These are phyloP conservation scores for Cranoglanis bouderius DNA, from an alignment of 2,113 vertebrate genomes.

Conservation along the genomic window DNA sequence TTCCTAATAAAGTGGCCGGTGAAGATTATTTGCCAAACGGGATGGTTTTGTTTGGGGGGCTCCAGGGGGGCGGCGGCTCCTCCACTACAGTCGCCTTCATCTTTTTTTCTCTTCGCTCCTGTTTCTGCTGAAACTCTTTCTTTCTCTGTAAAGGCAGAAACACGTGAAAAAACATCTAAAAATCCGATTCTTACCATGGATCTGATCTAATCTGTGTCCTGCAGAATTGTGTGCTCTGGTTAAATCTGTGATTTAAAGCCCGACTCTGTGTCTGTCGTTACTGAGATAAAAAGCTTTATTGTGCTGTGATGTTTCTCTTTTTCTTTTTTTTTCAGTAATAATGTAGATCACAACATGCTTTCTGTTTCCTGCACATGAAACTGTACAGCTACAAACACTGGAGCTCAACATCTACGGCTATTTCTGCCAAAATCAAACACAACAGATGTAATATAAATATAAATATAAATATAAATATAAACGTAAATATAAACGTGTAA, in stretches of 20 bases:
- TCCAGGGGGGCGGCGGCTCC: conserved; percentile 82
- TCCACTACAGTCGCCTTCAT: conserved; percentile 66
- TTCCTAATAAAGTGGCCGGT: not conserved
- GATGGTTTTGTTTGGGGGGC: conserved; percentile 84
- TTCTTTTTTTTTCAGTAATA: not conserved
- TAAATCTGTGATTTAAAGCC: not conserved
- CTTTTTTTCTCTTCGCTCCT: conserved; percentile 75
- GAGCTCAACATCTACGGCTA: not conserved
- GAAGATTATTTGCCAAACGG: conserved; percentile 72
- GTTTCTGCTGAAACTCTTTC: conserved; percentile 78
- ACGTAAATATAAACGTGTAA: not conserved
- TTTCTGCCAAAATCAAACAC: not conserved
- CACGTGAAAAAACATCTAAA: not conserved
- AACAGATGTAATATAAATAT: too few species aligned
- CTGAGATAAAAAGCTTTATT: not conserved
- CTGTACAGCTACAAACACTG: not conserved
- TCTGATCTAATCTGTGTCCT: not conserved
- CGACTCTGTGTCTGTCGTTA: not conserved
- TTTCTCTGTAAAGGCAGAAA: conserved; percentile 71
- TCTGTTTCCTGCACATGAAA: not conserved
- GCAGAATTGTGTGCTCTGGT: not conserved
- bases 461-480: too few species aligned
- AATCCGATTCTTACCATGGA: not conserved
- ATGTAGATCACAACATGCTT: not conserved
- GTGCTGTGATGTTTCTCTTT: not conserved